Conservation (phyloP, 1,140 invertebrate species). For the Galendromus occidentalis region DNA sequence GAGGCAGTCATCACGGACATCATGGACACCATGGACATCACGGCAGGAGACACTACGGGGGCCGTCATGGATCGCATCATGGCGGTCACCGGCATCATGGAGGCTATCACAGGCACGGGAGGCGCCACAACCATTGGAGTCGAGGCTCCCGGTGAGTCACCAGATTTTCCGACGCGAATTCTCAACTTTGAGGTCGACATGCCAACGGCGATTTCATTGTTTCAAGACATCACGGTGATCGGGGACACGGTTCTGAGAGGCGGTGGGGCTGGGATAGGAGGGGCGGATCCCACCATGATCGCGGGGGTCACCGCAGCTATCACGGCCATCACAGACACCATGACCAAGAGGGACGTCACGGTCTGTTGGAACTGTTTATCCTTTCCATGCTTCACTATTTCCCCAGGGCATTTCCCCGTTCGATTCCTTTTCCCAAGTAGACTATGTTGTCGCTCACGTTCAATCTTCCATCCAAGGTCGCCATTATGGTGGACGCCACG, state of each 20-base stretch:
- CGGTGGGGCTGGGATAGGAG: not conserved
- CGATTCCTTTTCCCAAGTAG: too few species aligned
- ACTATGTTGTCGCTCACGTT: too few species aligned
- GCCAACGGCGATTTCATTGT: too few species aligned
- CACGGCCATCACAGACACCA: not conserved
- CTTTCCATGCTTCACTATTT: not conserved
- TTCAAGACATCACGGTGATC: not conserved
- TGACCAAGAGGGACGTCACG: not conserved
- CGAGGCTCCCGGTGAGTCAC: not conserved
- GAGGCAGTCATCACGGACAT: not conserved
- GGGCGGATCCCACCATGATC: not conserved
- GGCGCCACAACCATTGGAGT: not conserved
- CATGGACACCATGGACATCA: not conserved
- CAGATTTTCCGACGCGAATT: not conserved
- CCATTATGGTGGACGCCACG: not conserved
- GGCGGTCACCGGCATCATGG: not conserved
- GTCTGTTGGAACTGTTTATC: not conserved
- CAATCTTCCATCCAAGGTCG: not conserved
- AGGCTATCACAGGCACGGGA: not conserved
- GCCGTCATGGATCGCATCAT: not conserved
- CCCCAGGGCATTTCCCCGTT: too few species aligned
- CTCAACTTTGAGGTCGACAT: not conserved
- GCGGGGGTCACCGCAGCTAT: not conserved
- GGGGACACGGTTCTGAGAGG: not conserved
- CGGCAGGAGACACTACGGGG: not conserved